Conservation (phyloP, 1,140 invertebrate species). For the Lysiphlebus fabarum region DNA sequence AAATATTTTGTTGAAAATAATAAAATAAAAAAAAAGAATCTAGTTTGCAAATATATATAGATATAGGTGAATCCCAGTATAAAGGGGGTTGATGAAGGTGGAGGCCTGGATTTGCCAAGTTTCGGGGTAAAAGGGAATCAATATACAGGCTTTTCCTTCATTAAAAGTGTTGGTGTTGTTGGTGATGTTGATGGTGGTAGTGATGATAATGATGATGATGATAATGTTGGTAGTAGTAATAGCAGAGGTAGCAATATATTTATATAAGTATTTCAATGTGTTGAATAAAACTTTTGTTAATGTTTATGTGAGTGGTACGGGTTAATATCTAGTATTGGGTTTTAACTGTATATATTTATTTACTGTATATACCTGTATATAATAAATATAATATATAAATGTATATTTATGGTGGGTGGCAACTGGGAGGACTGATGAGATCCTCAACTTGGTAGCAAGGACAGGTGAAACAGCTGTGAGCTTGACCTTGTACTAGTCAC, state of each 20-base stretch:
- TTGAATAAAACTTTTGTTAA: no score
- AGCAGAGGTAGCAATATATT: no score
- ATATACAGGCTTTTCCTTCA: slow-evolving; percentile 14
- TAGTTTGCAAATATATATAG: no score
- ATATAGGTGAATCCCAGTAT: no score
- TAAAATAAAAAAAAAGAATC: background rate
- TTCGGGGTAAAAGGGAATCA: slow-evolving; percentile 18
- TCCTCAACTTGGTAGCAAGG: slow-evolving; percentile 1
- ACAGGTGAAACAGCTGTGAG: slow-evolving; percentile 10
- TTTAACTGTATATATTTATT: no score
- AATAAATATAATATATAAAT: no score
- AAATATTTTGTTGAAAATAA: background rate
- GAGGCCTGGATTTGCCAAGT: slow-evolving; percentile 17
- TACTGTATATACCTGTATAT: no score
- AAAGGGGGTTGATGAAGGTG: background rate
- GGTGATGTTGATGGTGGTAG: no score
- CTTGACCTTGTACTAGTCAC: slow-evolving; percentile 8
- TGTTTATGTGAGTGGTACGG: no score
- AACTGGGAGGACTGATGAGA: slow-evolving; percentile 1
- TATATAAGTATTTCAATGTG: background rate
- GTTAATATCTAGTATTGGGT: no score
- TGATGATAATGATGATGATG: no score
- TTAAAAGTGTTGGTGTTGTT: no score
- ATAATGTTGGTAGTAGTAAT: background rate
- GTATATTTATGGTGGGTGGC: background rate